Conservation (phyloP, 2,113 vertebrate species). For the Chamaea fasciata region DNA sequence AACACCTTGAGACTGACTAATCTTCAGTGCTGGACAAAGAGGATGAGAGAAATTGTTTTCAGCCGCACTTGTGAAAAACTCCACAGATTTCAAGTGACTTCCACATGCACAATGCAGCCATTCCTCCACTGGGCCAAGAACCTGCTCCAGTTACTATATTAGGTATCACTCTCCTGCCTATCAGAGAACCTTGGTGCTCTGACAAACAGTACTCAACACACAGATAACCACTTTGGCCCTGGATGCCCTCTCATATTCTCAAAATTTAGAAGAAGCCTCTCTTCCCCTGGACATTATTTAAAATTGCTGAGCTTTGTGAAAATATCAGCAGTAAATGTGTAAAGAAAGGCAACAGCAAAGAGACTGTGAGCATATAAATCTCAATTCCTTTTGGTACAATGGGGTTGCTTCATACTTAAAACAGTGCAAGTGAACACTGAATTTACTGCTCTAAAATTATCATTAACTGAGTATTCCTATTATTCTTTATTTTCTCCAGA, state of each 20-base stretch:
- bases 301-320: background rate
- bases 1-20: background rate
- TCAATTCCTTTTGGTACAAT: background rate
- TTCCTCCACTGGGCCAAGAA: background rate
- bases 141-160: background rate
- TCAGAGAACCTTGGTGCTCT: background rate
- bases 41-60: background rate
- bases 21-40: background rate
- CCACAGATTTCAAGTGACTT: background rate
- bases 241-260: background rate
- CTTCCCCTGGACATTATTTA: background rate
- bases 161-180: background rate
- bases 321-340: accelerated
- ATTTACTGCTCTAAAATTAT: background rate
- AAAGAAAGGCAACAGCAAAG: background rate
- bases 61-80: background rate
- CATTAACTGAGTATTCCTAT: background rate
- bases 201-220: background rate
- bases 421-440: background rate
- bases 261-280: background rate
- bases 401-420: background rate
- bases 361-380: background rate
- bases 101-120: accelerated
- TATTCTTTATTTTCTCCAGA: background rate
- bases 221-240: background rate